Evolutionary conservation across 2,888 invertebrate genomes (phyloP), one percentile per base, ranked within the genome.

Genomic region (Dichetophora obliterata): DNA sequence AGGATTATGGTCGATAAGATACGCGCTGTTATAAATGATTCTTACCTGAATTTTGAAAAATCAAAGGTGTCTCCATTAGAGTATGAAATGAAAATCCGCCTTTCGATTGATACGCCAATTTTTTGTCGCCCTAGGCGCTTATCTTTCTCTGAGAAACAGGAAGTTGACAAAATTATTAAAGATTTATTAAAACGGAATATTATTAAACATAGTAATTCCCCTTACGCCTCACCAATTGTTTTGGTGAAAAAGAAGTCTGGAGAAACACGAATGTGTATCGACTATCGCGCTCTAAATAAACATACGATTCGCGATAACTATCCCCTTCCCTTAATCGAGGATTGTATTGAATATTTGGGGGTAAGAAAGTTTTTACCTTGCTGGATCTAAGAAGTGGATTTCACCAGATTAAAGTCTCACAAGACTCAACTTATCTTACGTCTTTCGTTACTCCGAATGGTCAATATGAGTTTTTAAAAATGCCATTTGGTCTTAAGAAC

Each of bases 181-280:
- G 77, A 80, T 48, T 73, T 82, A 19, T 54, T 80, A 34, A 63
- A 74, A 11, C 19, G 77, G 9, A 72, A 72, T 5, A 73, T 80
- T n/a, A 79, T 82, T 19, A 52, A 77, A 5, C 73, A 50, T 11
- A 81, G 78, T 34, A 50, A 79, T 14, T 82, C 80, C 0, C 75
- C 79, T 1, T 81, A 78, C 34, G 77, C 79, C 4, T 79, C 78
- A 5, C 75, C 78, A 19, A 54, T 76, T 57, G 78, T 79, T 11
- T 48, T 79, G 31, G 68, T 54, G 2, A 78, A 78, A 48, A 77
- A 79, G 59, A 75, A 68, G 69, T 34, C 50, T 65, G 57, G 77
- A 66, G 72, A 77, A 75, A 65, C 72, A 52, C 37, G 76, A 72
- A 27, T 37, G 22, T 68, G 75, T 50, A 50, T 68, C 2, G 66